Percentiles rank a stretch among this genome's conserved stretches.
Evolutionary conservation across 2,797 vertebrate genomes (phyloP).

Genomic region (Neosilurus hyrtlii): DNA sequence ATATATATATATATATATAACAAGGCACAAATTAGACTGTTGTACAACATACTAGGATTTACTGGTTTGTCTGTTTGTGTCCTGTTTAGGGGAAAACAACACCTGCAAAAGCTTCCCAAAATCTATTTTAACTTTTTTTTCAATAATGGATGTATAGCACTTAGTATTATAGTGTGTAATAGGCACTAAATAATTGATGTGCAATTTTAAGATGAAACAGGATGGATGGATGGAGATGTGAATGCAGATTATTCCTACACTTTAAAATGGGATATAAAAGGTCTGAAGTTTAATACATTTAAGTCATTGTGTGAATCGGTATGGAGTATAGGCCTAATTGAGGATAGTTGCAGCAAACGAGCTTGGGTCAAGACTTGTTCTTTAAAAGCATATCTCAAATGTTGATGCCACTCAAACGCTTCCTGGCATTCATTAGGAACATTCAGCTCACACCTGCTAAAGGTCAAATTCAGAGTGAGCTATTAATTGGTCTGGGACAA

Average conservation of each 20-base stretch:
- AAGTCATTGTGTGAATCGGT: not conserved
- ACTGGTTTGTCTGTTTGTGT: constrained; percentile 52
- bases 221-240: not conserved
- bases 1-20: constrained; percentile 46
- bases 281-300: not conserved
- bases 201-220: constrained; percentile 26
- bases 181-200: constrained; percentile 35
- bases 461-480: constrained; percentile 76
- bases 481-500: constrained; percentile 78
- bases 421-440: constrained; percentile 72
- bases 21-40: constrained; percentile 67
- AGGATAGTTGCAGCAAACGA: not conserved
- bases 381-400: constrained; percentile 60
- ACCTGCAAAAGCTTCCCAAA: constrained; percentile 28
- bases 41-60: constrained; percentile 67
- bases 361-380: constrained; percentile 18
- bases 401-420: constrained; percentile 62
- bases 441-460: constrained; percentile 68
- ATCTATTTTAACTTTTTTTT: constrained; percentile 44
- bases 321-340: not conserved
- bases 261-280: constrained; percentile 4
- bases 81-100: constrained; percentile 40
- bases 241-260: constrained; percentile 27
- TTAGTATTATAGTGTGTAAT: constrained; percentile 33
- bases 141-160: constrained; percentile 43